A percentile compares a stretch with the other conserved stretches of the same genome.
Conservation (phyloP, 2,113 vertebrate genomes). For the Pipa parva region DNA sequence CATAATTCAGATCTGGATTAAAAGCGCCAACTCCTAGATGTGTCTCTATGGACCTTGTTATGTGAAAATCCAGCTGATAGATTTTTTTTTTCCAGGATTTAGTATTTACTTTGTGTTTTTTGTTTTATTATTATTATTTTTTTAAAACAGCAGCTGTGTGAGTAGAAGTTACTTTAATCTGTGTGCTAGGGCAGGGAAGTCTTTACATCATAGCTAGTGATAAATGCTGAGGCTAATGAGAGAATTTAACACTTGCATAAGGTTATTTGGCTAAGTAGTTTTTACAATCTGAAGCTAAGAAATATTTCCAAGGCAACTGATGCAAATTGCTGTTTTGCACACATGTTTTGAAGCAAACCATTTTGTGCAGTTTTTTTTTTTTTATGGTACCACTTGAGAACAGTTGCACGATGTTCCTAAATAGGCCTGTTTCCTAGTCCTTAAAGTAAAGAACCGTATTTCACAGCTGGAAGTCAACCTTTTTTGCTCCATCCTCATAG, state of each 20-base stretch:
- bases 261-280: conserved; percentile 49
- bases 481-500: no score
- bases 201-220: conserved; percentile 49
- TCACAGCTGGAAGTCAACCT: no score
- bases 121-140: conserved; percentile 42
- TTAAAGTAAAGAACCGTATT: no score
- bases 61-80: conserved; percentile 58
- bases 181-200: conserved; percentile 23
- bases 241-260: conserved; percentile 42
- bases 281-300: conserved; percentile 15
- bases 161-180: conserved; percentile 53
- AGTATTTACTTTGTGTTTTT: conserved; percentile 53
- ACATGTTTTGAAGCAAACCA: no score
- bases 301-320: no score
- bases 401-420: no score
- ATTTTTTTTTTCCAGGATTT: conserved; percentile 51
- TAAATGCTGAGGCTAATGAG: conserved; percentile 50
- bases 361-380: no score
- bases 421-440: no score
- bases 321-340: no score
- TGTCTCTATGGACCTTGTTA: conserved; percentile 69
- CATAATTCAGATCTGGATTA: conserved; percentile 58
- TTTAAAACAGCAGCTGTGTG: conserved; percentile 48
- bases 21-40: conserved; percentile 59
- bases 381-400: no score